Evolutionary conservation across 2,888 invertebrate species (phyloP), one percentile per base, ranked within the genome.

Genomic region (Drosophila stalkeri): DNA sequence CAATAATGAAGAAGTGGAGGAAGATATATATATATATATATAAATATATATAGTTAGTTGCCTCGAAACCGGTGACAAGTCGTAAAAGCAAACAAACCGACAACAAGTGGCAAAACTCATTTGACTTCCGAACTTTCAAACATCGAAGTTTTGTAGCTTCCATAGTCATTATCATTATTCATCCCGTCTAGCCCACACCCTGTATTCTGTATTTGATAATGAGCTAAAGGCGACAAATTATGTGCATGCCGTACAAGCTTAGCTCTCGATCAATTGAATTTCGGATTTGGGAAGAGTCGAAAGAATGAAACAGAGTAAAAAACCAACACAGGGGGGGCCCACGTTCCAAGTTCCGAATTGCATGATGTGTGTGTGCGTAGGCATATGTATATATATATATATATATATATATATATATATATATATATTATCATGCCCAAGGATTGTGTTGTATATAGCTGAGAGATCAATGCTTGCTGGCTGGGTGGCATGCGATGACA

Each of bases 61-160:
- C 41, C 47, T 52, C 33, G 27, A 33, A 51, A 65, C 72, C 72
- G 67, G 64, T 72, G 66, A 80, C 77, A 82, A 80, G 64, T 72
- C 70, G 72, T 75, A 66, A 73, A 73, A 79, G 59, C 52, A 41
- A 41, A 65, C 72, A 72, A 70, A 60, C 59, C 39, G 41, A 68
- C 77, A 80, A 71, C 70, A 84, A 81, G 87, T 75, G 68, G 64
- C 73, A 71, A 77, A 77, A 69, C 51, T 72, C 68, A 68, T 73
- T 79, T 68, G 75, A 89, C 85, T 85, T 89, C 85, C 88, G 85
- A 85, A 87, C 85, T 85, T 87, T 85, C 82, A 68, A 77, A 63
- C 20, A 64, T 41, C 43, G 23, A 62, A 27, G 47, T 43, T 65
- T 64, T 64, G 52, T 33, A 14, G 44, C 23, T 33, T 18, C 23